Percentiles rank a stretch among this genome's conserved stretches.
Conservation (phyloP, 2,797 vertebrate species). For the Sardinella longiceps region DNA sequence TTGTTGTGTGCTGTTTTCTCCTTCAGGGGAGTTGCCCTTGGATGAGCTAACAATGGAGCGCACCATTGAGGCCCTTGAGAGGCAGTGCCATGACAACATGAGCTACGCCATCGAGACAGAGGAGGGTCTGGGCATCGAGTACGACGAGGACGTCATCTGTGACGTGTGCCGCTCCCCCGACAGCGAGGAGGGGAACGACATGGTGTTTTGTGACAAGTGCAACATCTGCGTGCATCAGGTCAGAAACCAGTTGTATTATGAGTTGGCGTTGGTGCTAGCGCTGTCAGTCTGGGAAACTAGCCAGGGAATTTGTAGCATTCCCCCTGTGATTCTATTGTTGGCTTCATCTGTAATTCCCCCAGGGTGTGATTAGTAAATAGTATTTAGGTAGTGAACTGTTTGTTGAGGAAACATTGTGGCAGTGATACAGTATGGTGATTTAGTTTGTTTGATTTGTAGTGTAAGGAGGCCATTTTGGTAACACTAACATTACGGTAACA, state of each 20-base stretch:
- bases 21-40: conserved; percentile 81
- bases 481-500: too few relatives aligned
- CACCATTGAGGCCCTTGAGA: conserved; percentile 89
- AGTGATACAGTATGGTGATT: neutral
- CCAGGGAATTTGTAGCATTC: neutral
- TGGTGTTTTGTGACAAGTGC: conserved; percentile 99
- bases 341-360: neutral
- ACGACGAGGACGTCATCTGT: conserved; percentile 97
- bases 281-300: neutral
- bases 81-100: conserved; percentile 95
- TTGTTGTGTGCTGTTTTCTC: neutral
- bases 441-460: neutral
- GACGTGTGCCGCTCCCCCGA: conserved; percentile 97
- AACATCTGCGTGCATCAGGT: conserved; percentile 99
- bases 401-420: neutral
- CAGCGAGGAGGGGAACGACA: conserved; percentile 98
- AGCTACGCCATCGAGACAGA: conserved; percentile 97
- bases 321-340: neutral
- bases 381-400: neutral
- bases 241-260: conserved; percentile 42
- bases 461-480: too few relatives aligned
- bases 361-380: neutral
- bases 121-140: conserved; percentile 95
- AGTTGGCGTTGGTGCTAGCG: too few relatives aligned
- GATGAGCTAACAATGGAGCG: conserved; percentile 95